Base-by-base conservation (phyloP, 2,113 vertebrate genomes). In the Lepus europaeus region DNA sequence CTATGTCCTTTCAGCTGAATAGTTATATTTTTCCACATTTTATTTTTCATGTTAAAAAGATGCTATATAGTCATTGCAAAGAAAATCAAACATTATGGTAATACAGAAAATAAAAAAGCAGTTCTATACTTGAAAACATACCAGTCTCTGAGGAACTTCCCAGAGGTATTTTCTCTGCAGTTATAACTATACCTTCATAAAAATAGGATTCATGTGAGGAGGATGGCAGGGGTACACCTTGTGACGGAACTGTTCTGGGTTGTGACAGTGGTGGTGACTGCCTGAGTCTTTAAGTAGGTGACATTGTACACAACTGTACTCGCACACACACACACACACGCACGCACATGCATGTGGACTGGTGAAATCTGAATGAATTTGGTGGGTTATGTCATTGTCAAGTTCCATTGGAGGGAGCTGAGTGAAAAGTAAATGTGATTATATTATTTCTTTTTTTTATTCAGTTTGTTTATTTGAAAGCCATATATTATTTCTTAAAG, bases 21-120 rank as follows among this genome's bases (percentile, higher is more conserved):
- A 77, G 36, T 51, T 69, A 49, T 63, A 27, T 82, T 53, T 90
- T 91, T 61, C 31, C 13, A 53, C 8, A 91, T 85, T 94, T 95
- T 31, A 80, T 39, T 93, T 81, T 92, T 89, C 29, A 23, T 87
- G 19, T 93, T 82, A 79, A 66, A 87, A 89, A 78, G 8, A n/a
- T 76, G 29, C 59, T 11, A 39, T 10, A 3, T 70, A 39, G 6
- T 88, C 31, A 36, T 53, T 66, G 16, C 88, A 70, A 79, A 36
- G 36, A 74, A 31, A 95, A 66, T 69, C 19, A 87, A 73, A 61
- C 33, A 93, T 73, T 84, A 16, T 1, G 83, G 7, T 13, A 61
- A 9, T 72, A 2, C n/a, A 22, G 45, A 94, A 81, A 63, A 31
- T 84, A 74, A 56, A 91, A 79, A 91, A 31, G 72, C 31, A 89